A percentile compares a stretch with the other conserved stretches of the same genome.
phyloP scores from a whole-genome alignment of 2,888 invertebrate genomes.

The Andrena praecox region DNA sequence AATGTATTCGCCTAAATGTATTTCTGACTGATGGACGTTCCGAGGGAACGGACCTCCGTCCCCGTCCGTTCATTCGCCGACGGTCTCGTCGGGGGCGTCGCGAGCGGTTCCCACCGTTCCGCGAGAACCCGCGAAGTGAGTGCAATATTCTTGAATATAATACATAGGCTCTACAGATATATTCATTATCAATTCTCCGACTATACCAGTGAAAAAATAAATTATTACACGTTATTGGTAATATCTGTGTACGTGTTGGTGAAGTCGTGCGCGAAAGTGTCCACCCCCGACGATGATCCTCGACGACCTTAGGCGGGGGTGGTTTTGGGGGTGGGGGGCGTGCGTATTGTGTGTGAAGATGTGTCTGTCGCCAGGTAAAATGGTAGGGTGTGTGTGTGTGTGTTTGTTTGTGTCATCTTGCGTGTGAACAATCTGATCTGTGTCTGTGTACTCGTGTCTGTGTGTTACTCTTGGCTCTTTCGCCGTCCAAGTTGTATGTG shows the following conservation, averaged over 20 bases:
- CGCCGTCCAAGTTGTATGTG: slow-evolving; percentile 56
- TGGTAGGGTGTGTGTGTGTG: slow-evolving; percentile 24
- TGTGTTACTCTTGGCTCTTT: slow-evolving; percentile 62
- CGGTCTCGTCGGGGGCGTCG: slow-evolving; percentile 14
- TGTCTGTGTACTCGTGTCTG: slow-evolving; percentile 23
- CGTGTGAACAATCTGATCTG: slow-evolving; percentile 35
- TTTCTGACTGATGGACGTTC: slow-evolving; percentile 1
- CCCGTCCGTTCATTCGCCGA: not conserved
- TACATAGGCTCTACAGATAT: slow-evolving; percentile 84
- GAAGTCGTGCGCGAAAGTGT: slow-evolving; percentile 67
- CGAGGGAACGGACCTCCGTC: not conserved
- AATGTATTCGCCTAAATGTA: too few species aligned
- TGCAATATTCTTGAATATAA: slow-evolving; percentile 81
- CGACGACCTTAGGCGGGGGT: slow-evolving; percentile 12
- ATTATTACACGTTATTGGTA: slow-evolving; percentile 83
- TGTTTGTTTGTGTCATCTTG: not conserved
- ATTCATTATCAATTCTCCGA: slow-evolving; percentile 79
- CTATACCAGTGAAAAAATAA: slow-evolving; percentile 85
- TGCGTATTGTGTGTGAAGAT: slow-evolving; percentile 22
- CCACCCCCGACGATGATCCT: slow-evolving; percentile 24
- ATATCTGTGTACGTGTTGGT: slow-evolving; percentile 76
- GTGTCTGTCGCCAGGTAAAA: slow-evolving; percentile 36
- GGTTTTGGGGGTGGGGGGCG: slow-evolving; percentile 33
- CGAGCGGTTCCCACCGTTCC: slow-evolving; percentile 70
- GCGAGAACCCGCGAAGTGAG: slow-evolving; percentile 80